Conservation (phyloP, 2,888 invertebrate genomes). For the Leptopilina drosophilae region DNA sequence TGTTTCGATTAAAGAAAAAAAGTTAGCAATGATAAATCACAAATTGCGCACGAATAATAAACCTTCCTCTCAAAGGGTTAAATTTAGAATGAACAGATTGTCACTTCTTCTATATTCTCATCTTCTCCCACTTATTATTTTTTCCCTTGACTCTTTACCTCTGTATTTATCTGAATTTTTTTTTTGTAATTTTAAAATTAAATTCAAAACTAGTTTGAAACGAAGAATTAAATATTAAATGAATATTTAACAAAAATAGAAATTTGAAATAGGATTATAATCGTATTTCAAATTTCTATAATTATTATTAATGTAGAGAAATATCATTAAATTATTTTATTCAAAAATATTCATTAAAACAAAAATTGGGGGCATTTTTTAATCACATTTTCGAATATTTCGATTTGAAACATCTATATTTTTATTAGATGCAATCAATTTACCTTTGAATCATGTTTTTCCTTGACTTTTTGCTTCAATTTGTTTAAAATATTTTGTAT, state of each 20-base stretch:
- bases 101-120: background rate
- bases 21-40: too few species aligned
- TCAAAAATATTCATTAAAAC: too few species aligned
- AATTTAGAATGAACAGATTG: conserved; percentile 20
- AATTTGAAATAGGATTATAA: too few species aligned
- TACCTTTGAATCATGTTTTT: background rate
- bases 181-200: background rate
- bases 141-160: too few species aligned
- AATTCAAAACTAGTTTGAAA: too few species aligned
- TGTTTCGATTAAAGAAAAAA: background rate
- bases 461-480: background rate
- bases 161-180: background rate
- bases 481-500: background rate
- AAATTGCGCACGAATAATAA: background rate
- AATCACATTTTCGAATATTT: background rate
- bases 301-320: too few species aligned
- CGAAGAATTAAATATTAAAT: too few species aligned
- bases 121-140: background rate
- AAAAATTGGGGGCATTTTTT: background rate
- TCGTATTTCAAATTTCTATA: too few species aligned
- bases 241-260: too few species aligned
- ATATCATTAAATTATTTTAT: too few species aligned
- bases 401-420: too few species aligned
- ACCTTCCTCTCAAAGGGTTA: background rate
- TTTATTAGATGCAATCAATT: background rate